These are phyloP conservation scores for Agrochola litura DNA, from an alignment of 2,888 invertebrate genomes.

Conservation along the genomic window DNA sequence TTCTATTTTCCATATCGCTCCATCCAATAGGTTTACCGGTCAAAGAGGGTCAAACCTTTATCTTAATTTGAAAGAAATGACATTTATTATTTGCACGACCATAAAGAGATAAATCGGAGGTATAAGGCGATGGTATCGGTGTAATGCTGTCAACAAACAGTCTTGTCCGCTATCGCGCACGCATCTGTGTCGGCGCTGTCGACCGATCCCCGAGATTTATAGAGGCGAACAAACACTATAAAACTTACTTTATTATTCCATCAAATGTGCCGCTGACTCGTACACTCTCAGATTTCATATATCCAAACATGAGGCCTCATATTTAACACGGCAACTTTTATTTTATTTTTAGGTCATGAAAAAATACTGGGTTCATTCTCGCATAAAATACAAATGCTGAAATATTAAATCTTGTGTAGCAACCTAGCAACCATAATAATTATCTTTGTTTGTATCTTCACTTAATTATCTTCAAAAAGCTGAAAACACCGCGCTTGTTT, in stretches of 20 bases:
- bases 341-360: constrained; percentile 32
- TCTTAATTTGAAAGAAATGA: constrained; percentile 56
- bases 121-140: constrained; percentile 66
- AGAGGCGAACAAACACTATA: constrained; percentile 79
- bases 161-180: constrained; percentile 70
- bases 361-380: not conserved
- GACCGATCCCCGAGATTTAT: constrained; percentile 78
- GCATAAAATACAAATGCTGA: constrained; percentile 33
- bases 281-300: constrained; percentile 71
- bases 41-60: constrained; percentile 25
- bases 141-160: constrained; percentile 73
- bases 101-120: constrained; percentile 61
- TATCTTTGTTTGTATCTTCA: constrained; percentile 55
- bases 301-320: constrained; percentile 64
- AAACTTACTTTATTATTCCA: constrained; percentile 85
- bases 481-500: constrained; percentile 44
- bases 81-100: constrained; percentile 53
- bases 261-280: constrained; percentile 77
- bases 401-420: constrained; percentile 34
- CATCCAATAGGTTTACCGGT: constrained; percentile 9
- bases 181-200: constrained; percentile 76
- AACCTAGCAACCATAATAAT: constrained; percentile 27
- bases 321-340: constrained; percentile 59
- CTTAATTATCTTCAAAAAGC: constrained; percentile 52
- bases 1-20: constrained; percentile 1